Base-by-base conservation (phyloP, 2,888 invertebrate genomes). In the Athetis lepigone region DNA sequence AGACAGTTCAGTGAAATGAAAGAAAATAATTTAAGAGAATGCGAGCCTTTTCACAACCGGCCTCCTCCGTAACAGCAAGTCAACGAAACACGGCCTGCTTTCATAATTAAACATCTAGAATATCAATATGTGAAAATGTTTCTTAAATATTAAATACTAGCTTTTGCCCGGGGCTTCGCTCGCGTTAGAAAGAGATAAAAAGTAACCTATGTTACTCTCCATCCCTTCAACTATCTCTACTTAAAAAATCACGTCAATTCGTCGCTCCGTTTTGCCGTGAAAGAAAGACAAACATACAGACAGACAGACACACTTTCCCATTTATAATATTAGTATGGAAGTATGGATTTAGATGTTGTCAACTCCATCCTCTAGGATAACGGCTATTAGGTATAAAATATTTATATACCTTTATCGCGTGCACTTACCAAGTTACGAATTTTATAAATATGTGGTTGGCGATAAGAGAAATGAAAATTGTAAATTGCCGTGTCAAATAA, bases 391-490 rank as follows among this genome's bases (percentile, higher is more conserved):
- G 63, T 63, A n/a, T n/a, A 45, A 11, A 5, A 4, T 37, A 37
- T 7, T n/a, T 37, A 16, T 16, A 4, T 40, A 58, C 64, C 73
- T 70, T 57, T 61, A 69, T 72, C 63, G 69, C 66, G 60, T 79
- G 54, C 56, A 47, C 37, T 42, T 68, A 70, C 40, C 49, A 56
- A 69, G 55, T 56, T 55, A 72, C 62, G 57, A 70, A 73, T 74
- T 71, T 71, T 29, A 77, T 75, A 79, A 70, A 79, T 63, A 60
- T 55, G 51, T 74, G 70, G 66, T 79, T 76, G 67, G 63, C 79
- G 91, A 91, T 92, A 92, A 92, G 80, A 77, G 85, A 90, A 93
- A 89, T 92, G 84, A 89, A 91, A 92, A 87, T 86, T 85, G 86
- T 79, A 90, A 90, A 92, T 90, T 86, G 85, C 87, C 90, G 87